Conservation (phyloP, 2,888 invertebrate species). For the Hypselothyrea guttata region DNA sequence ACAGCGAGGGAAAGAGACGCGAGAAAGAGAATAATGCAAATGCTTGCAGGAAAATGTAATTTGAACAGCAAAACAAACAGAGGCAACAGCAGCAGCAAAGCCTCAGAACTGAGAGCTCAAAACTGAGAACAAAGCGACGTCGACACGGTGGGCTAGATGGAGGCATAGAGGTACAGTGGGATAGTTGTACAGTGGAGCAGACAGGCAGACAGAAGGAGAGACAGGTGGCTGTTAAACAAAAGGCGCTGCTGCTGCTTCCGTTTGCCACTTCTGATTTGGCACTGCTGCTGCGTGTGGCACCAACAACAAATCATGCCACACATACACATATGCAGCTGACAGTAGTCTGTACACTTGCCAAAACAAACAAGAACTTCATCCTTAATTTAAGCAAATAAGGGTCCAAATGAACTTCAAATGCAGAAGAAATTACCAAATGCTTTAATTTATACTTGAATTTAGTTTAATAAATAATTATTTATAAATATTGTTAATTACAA, state of each 20-base stretch:
- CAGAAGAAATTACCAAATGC: no score
- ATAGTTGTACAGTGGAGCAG: conserved; percentile 18
- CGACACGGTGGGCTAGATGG: conserved; percentile 4
- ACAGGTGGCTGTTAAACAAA: conserved; percentile 58
- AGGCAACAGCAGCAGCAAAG: no score
- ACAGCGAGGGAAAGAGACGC: conserved; percentile 14
- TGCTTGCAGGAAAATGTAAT: conserved; percentile 71
- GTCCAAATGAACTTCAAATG: no score
- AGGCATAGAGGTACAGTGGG: no score
- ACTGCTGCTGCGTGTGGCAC: conserved; percentile 9
- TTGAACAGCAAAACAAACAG: conserved; percentile 71
- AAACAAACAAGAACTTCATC: no score
- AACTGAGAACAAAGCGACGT: background rate
- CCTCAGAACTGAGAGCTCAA: no score
- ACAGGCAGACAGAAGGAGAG: conserved; percentile 31
- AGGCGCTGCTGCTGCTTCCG: conserved; percentile 32
- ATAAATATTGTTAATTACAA: no score
- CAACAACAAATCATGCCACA: conserved; percentile 1
- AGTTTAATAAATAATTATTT: no score
- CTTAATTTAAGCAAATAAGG: no score
- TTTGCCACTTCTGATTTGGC: conserved; percentile 23
- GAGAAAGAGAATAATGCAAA: conserved; percentile 46
- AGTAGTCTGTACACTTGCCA: no score
- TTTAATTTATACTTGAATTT: no score
- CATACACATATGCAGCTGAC: no score